phyloP scores from a whole-genome alignment of 2,888 invertebrate genomes.

The Neuroscelio doddi region DNA sequence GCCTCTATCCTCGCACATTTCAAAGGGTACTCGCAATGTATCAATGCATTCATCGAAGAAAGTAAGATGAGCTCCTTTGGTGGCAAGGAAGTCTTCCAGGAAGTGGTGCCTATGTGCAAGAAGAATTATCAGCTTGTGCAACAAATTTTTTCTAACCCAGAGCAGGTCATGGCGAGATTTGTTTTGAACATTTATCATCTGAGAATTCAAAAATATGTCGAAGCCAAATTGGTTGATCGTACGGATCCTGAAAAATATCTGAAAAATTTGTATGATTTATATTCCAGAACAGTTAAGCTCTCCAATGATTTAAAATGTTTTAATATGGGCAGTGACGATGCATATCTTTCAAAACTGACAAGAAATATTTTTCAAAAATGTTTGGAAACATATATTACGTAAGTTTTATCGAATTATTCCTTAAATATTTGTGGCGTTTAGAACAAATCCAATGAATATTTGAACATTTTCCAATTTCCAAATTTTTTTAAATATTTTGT shows the following conservation, averaged over 20 bases:
- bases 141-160: slow-evolving; percentile 94
- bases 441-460: no score
- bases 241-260: slow-evolving; percentile 91
- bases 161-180: slow-evolving; percentile 98
- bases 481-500: slow-evolving; percentile 34
- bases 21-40: slow-evolving; percentile 96
- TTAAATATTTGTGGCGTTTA: no score
- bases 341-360: slow-evolving; percentile 84
- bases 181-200: slow-evolving; percentile 95
- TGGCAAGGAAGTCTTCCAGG: slow-evolving; percentile 91
- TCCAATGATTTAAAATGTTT: slow-evolving; percentile 82
- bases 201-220: slow-evolving; percentile 89
- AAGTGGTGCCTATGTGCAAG: slow-evolving; percentile 91
- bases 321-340: slow-evolving; percentile 86
- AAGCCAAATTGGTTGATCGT: slow-evolving; percentile 85
- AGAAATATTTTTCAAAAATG: slow-evolving; percentile 87
- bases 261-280: slow-evolving; percentile 89
- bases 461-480: slow-evolving; percentile 2
- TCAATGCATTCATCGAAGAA: slow-evolving; percentile 97
- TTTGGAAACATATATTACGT: slow-evolving; percentile 84
- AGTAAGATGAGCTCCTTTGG: slow-evolving; percentile 92
- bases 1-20: slow-evolving; percentile 95
- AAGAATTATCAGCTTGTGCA: slow-evolving; percentile 88
- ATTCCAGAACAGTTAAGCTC: slow-evolving; percentile 86
- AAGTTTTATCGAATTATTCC: slow-evolving; percentile 55